Percentiles rank a stretch among this genome's conserved stretches.
Conservation (phyloP, 2,113 vertebrate species). For the Gnathochromis pfefferi region DNA sequence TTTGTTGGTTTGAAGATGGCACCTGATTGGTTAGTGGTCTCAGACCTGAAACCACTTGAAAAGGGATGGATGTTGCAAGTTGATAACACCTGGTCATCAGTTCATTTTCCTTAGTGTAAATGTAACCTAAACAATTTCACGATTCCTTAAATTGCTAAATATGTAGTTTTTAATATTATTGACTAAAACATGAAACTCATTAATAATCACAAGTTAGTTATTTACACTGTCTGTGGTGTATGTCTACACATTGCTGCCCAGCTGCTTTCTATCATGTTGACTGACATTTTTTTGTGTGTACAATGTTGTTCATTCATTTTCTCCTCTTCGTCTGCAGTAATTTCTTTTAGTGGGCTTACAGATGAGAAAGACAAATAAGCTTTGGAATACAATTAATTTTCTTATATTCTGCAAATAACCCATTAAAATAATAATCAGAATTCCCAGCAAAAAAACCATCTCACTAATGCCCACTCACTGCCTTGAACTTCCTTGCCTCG, state of each 20-base stretch:
- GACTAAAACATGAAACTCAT: not conserved
- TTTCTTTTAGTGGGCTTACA: not conserved
- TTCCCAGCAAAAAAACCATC: accelerated
- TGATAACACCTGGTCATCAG: not conserved
- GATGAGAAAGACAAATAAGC: not conserved
- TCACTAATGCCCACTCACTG: not conserved
- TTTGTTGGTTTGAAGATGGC: not conserved
- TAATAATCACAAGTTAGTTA: not conserved
- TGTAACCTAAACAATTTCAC: not conserved
- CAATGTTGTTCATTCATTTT: not conserved
- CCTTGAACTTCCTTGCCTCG: not conserved
- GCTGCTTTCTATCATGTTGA: not conserved
- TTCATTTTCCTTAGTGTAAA: not conserved
- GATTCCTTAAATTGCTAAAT: too few relatives aligned
- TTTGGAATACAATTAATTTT: not conserved
- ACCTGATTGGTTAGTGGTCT: not conserved
- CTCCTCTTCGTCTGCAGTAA: not conserved
- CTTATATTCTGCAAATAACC: not conserved
- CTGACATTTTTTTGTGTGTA: not conserved
- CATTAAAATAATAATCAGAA: not conserved
- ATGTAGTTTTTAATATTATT: not conserved
- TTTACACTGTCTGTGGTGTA: not conserved
- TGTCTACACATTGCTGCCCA: not conserved
- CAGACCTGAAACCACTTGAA: not conserved
- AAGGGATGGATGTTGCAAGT: not conserved